A percentile compares a stretch with the other conserved stretches of the same genome.
phyloP scores from a whole-genome alignment of 2,797 vertebrate genomes.

The Danio aesculapii region DNA sequence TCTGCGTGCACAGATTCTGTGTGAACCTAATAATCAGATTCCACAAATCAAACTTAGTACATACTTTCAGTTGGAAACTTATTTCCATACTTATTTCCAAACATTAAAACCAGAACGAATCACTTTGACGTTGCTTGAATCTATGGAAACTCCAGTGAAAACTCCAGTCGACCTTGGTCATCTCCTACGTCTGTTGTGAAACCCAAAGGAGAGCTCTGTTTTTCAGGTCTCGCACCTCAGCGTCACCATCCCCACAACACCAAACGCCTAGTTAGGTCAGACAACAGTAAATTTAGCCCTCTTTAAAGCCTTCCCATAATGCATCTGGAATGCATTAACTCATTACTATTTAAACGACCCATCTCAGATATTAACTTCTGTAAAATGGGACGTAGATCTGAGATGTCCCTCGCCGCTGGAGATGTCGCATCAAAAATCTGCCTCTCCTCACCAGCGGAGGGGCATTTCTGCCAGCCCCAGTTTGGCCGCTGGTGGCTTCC shows the following conservation, averaged over 20 bases:
- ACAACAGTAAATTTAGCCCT: constrained; percentile 83
- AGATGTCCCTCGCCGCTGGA: constrained; percentile 78
- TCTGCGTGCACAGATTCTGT: too few species aligned
- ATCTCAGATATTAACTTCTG: constrained; percentile 82
- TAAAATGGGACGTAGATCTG: constrained; percentile 87
- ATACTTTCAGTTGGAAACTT: too few species aligned
- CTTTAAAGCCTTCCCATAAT: constrained; percentile 84
- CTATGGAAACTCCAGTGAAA: constrained; percentile 61
- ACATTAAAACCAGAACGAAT: neutral
- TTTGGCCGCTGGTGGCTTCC: constrained; percentile 80
- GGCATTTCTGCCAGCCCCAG: constrained; percentile 80
- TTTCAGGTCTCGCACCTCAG: constrained; percentile 61
- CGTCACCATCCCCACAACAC: constrained; percentile 62
- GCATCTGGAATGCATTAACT: constrained; percentile 81
- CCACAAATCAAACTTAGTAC: too few species aligned
- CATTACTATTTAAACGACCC: constrained; percentile 80
- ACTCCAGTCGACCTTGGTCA: constrained; percentile 65
- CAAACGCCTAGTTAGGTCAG: constrained; percentile 70
- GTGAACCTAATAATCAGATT: too few species aligned
- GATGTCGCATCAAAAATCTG: constrained; percentile 81
- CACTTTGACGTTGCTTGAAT: constrained; percentile 6
- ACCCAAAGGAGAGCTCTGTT: constrained; percentile 65
- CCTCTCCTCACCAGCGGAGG: constrained; percentile 78
- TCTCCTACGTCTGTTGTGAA: constrained; percentile 62
- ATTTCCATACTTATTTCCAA: too few species aligned